Conservation (phyloP, 92 coral and sea anemone genomes). For the Actinostola sp. region DNA sequence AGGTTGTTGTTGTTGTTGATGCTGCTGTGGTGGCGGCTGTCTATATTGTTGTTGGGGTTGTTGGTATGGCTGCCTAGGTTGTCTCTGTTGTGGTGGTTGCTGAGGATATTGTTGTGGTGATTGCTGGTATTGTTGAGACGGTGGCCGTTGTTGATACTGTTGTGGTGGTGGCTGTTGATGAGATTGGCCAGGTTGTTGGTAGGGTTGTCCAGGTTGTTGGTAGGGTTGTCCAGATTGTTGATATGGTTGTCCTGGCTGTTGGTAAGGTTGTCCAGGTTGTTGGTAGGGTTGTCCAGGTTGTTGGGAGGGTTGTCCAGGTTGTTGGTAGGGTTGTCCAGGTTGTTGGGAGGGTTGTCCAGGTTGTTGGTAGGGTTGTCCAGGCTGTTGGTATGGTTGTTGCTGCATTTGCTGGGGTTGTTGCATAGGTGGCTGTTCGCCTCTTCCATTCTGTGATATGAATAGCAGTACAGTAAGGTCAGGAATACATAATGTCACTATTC, state of each 20-base stretch:
- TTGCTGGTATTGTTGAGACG: slow-evolving; percentile 52
- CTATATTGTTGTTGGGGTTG: slow-evolving; percentile 11
- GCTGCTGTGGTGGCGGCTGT: slow-evolving; percentile 22
- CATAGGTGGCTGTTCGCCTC: slow-evolving; percentile 38
- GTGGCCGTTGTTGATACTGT: slow-evolving; percentile 17
- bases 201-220: slow-evolving; percentile 23
- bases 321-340: slow-evolving; percentile 31
- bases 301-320: slow-evolving; percentile 32
- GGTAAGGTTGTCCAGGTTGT: slow-evolving; percentile 42
- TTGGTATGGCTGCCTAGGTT: slow-evolving; percentile 17
- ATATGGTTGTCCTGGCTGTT: slow-evolving; percentile 28
- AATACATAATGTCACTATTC: no score
- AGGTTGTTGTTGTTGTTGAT: slow-evolving; percentile 27
- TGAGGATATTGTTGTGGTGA: slow-evolving; percentile 22
- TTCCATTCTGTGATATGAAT: slow-evolving; percentile 14
- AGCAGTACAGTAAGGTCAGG: no score
- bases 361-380: slow-evolving; percentile 14
- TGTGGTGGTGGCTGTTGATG: slow-evolving; percentile 32
- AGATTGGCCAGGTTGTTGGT: slow-evolving; percentile 20
- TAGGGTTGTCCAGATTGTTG: slow-evolving; percentile 29
- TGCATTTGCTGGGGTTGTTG: slow-evolving; percentile 34
- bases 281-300: slow-evolving; percentile 23
- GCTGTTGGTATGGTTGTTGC: slow-evolving; percentile 28
- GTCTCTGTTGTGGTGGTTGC: slow-evolving; percentile 10
- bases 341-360: slow-evolving; percentile 21